Evolutionary conservation across 2,797 vertebrate species (phyloP).

Genomic region (Periparus ater): DNA sequence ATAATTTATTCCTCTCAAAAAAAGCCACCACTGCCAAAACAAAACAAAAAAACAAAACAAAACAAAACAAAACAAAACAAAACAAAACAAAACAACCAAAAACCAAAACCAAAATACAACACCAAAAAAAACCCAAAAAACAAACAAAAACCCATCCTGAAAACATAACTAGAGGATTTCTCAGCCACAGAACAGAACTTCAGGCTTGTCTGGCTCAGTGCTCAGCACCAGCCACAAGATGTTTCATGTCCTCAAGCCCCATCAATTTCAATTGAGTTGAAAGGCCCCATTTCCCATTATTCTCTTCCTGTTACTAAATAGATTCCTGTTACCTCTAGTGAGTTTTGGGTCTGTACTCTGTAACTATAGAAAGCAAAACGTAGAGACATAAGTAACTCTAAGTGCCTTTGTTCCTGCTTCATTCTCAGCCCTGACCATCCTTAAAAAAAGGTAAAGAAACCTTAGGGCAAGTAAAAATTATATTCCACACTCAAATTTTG

Average conservation of each 20-base stretch:
- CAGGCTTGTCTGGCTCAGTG: not conserved
- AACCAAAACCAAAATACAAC: too few relatives aligned
- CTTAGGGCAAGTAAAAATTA: not conserved
- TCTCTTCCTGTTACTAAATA: not conserved
- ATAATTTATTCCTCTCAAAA: slow-evolving; percentile 21
- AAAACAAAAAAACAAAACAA: not conserved
- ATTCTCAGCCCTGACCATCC: not conserved
- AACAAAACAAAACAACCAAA: not conserved
- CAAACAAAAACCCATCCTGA: not conserved
- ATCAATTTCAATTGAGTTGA: not conserved
- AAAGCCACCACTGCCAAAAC: not conserved
- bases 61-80: not conserved
- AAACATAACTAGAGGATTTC: not conserved
- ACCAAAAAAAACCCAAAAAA: not conserved
- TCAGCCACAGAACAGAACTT: not conserved
- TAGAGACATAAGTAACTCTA: not conserved
- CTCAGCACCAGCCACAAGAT: not conserved
- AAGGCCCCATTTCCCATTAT: not conserved
- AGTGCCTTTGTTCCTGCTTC: not conserved
- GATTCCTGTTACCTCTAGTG: not conserved
- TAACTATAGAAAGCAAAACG: not conserved
- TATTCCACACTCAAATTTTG: not conserved
- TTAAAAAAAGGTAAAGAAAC: not conserved
- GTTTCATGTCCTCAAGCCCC: not conserved
- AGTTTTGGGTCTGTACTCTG: not conserved